A percentile compares a stretch with the other conserved stretches of the same genome.
These are phyloP conservation scores for Orchesella flavescens DNA, from an alignment of 2,888 invertebrate genomes.

Conservation along the genomic window DNA sequence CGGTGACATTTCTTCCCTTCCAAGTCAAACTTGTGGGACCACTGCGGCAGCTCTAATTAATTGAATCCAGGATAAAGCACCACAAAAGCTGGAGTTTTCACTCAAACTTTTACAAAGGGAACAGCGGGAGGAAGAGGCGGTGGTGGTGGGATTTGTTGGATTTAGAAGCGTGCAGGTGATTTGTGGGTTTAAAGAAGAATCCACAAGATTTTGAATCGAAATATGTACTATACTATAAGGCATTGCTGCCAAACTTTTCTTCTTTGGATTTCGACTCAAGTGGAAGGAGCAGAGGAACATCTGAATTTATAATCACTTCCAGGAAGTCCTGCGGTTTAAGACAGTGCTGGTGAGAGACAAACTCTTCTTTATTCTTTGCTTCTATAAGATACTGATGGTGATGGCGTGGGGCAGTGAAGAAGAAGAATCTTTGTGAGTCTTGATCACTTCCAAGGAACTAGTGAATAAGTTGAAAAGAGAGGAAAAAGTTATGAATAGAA, in stretches of 20 bases:
- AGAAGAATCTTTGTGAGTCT: background rate
- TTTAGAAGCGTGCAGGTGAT: slow-evolving; percentile 24
- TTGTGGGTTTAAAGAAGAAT: slow-evolving; percentile 24
- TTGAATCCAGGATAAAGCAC: slow-evolving; percentile 1
- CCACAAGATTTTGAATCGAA: slow-evolving; percentile 18
- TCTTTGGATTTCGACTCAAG: too few relatives aligned
- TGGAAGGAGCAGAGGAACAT: slow-evolving; percentile 3
- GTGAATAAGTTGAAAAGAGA: too few relatives aligned
- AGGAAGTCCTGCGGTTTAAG: slow-evolving; percentile 18
- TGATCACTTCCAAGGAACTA: too few relatives aligned
- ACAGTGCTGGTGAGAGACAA: slow-evolving; percentile 3
- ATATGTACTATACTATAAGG: too few relatives aligned
- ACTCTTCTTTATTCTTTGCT: background rate
- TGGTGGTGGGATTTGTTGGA: background rate
- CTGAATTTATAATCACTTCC: slow-evolving; percentile 57
- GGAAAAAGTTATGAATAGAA: slow-evolving; percentile 19
- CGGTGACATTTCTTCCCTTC: too few relatives aligned
- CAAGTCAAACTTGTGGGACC: too few relatives aligned
- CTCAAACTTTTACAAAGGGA: too few relatives aligned
- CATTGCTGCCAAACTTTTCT: slow-evolving; percentile 16
- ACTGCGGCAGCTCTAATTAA: background rate
- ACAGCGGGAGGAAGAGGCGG: too few relatives aligned
- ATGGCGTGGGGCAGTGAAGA: background rate
- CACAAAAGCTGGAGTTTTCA: background rate
- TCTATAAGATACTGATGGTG: background rate